phyloP scores from a whole-genome alignment of 2,797 vertebrate species.

The Crax fasciolata region DNA sequence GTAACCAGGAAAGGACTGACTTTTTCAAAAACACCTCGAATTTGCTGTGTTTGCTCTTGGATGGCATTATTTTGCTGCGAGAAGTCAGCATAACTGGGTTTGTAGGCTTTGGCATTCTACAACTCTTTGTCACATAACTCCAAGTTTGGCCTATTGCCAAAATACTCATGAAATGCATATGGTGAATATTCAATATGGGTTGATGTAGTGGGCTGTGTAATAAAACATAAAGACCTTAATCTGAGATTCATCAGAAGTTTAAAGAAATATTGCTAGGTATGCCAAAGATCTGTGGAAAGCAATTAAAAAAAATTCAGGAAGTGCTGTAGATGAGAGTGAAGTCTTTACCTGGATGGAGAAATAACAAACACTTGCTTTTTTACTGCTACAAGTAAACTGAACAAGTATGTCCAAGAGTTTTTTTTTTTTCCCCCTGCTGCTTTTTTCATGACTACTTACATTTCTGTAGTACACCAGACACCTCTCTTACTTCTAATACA shows the following conservation, averaged over 20 bases:
- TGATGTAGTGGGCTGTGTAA: not conserved
- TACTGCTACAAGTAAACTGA: not conserved
- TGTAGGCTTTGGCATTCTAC: not conserved
- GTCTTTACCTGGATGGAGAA: not conserved
- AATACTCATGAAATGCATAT: not conserved
- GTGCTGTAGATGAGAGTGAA: not conserved
- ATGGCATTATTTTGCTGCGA: not conserved
- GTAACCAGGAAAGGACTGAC: not conserved
- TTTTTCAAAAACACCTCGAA: not conserved
- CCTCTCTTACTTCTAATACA: not conserved
- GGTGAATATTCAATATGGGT: not conserved
- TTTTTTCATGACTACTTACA: not conserved
- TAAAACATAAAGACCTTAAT: not conserved
- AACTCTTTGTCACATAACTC: not conserved
- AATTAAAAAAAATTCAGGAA: not conserved
- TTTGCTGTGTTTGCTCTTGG: not conserved
- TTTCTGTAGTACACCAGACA: not conserved
- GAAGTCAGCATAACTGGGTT: not conserved
- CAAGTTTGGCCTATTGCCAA: not conserved
- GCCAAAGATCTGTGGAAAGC: not conserved
- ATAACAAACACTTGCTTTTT: not conserved
- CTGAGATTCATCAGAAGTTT: not conserved
- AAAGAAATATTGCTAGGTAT: not conserved
- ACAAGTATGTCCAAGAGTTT: not conserved
- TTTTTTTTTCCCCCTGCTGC: accelerated